Evolutionary conservation across 2,888 invertebrate species (phyloP).

Genomic region (Atethmia centrago): DNA sequence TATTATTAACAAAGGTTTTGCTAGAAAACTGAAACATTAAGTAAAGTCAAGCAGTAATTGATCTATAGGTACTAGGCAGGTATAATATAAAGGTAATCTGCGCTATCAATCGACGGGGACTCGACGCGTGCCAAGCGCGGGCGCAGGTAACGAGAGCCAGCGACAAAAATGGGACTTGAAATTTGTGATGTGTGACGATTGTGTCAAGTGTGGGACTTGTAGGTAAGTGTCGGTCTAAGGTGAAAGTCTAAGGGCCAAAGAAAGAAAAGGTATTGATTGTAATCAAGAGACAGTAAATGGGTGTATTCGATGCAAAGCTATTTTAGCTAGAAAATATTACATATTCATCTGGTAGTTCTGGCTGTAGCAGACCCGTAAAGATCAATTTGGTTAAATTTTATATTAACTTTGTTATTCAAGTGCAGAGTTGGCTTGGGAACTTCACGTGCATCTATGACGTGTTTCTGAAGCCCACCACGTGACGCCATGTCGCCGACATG

Average conservation of each 20-base stretch:
- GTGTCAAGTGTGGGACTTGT: constrained; percentile 1
- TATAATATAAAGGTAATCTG: constrained; percentile 75
- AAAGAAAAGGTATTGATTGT: neutral
- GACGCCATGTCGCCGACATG: neutral
- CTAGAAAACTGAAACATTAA: neutral
- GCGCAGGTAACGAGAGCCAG: constrained; percentile 51
- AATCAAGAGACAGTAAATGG: neutral
- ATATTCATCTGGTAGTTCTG: too few relatives aligned
- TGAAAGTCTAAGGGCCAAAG: neutral
- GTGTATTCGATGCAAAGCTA: neutral
- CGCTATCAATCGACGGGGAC: constrained; percentile 69
- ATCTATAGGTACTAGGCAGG: constrained; percentile 52
- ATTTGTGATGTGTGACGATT: constrained; percentile 20
- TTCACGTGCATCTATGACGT: neutral
- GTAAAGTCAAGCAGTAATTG: constrained; percentile 51
- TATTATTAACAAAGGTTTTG: neutral
- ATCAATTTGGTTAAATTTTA: too few relatives aligned
- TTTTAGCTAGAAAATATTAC: too few relatives aligned
- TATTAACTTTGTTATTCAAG: neutral
- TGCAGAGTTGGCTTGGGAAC: neutral
- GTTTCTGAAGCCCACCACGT: neutral
- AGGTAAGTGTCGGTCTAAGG: neutral
- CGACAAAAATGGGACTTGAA: constrained; percentile 25
- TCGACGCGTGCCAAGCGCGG: constrained; percentile 44
- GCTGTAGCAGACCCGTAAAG: too few relatives aligned